Evolutionary conservation across 1,140 invertebrate species (phyloP).

Genomic region (Drosophila dunni): DNA sequence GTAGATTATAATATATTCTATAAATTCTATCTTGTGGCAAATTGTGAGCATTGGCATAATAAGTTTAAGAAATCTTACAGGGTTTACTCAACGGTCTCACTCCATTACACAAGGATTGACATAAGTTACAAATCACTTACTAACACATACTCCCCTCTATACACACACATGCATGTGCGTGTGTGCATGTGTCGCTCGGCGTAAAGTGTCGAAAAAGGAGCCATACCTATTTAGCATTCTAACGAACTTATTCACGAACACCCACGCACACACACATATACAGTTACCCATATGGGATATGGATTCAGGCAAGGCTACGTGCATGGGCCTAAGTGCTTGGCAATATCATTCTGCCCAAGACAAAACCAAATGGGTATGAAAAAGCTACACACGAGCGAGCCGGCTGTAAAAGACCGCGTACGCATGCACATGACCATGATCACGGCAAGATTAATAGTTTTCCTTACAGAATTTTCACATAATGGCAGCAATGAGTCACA

Average conservation of each 20-base stretch:
- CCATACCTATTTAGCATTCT: conserved; percentile 62
- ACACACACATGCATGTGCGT: conserved; percentile 11
- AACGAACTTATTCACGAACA: conserved; percentile 65
- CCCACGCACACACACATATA: conserved; percentile 5
- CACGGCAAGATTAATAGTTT: too few species aligned
- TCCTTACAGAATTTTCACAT: too few species aligned
- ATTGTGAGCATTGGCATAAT: conserved; percentile 4
- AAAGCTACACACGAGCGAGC: too few species aligned
- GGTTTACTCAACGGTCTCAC: conserved; percentile 21
- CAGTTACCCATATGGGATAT: conserved; percentile 1
- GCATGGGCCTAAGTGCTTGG: conserved; percentile 55
- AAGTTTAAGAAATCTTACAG: conserved; percentile 1
- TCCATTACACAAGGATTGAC: conserved; percentile 37
- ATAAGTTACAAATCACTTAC: conserved; percentile 70
- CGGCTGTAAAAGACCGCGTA: too few species aligned
- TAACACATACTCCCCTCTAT: conserved; percentile 47
- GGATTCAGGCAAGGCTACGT: conserved; percentile 21
- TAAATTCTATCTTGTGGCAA: not conserved
- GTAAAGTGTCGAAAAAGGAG: conserved; percentile 54
- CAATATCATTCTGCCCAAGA: conserved; percentile 30
- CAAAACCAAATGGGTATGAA: conserved; percentile 1
- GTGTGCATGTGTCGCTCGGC: conserved; percentile 23
- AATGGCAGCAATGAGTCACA: too few species aligned
- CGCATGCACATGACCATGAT: too few species aligned
- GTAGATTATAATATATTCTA: not conserved